A percentile compares a stretch with the other conserved stretches of the same genome.
Evolutionary conservation across 2,113 vertebrate genomes (phyloP).

Genomic region (Danionella cerebrum): DNA sequence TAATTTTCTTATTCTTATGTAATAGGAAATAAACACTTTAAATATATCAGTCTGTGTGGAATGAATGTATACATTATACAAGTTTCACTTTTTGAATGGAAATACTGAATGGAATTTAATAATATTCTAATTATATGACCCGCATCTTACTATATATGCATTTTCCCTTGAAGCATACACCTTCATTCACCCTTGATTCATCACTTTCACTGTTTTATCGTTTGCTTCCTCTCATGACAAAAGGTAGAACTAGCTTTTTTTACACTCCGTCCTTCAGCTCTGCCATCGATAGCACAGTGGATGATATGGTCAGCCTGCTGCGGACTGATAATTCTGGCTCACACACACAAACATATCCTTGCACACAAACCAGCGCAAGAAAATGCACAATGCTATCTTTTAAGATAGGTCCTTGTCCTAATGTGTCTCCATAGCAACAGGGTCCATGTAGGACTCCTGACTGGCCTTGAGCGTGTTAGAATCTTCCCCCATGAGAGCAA

Average conservation of each 20-base stretch:
- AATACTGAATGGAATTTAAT: too few species aligned
- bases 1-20: too few species aligned
- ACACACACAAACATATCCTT: neutral
- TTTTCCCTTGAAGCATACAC: too few species aligned
- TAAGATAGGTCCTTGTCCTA: constrained; percentile 26
- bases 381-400: constrained; percentile 35
- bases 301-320: constrained; percentile 42
- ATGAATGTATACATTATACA: too few species aligned
- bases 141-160: too few species aligned
- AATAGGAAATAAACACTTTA: too few species aligned
- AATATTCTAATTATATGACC: too few species aligned
- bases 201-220: too few species aligned
- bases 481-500: neutral
- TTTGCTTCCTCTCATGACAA: constrained; percentile 21
- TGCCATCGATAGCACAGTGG: constrained; percentile 23
- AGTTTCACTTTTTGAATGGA: too few species aligned
- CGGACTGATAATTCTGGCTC: constrained; percentile 35
- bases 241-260: constrained; percentile 22
- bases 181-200: too few species aligned
- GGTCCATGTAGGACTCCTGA: neutral
- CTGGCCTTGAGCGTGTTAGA: neutral
- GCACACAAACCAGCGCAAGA: constrained; percentile 17
- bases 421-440: constrained; percentile 41
- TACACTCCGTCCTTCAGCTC: constrained; percentile 40
- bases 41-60: too few species aligned